Conservation (phyloP, 2,797 vertebrate genomes). For the Sternotherus odoratus region DNA sequence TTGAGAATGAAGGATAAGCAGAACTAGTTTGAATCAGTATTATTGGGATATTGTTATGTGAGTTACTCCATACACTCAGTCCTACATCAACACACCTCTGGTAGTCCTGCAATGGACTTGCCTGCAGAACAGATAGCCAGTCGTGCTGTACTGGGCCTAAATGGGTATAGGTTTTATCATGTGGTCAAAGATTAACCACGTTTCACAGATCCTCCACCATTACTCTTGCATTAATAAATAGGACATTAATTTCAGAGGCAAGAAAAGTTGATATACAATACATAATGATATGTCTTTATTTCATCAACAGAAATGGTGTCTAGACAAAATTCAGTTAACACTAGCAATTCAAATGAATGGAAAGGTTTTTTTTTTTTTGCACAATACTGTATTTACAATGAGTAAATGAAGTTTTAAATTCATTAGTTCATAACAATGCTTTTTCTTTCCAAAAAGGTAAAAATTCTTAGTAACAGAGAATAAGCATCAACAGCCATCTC, state of each 20-base stretch:
- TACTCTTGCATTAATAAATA: accelerated
- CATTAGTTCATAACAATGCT: conserved; percentile 95
- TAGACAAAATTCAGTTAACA: conserved; percentile 99
- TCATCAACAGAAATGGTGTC: conserved; percentile 99
- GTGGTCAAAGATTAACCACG: not conserved
- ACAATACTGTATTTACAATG: conserved; percentile 99
- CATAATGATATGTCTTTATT: conserved; percentile 99
- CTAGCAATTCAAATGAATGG: conserved; percentile 98
- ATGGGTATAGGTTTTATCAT: not conserved
- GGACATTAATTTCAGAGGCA: conserved; percentile 24
- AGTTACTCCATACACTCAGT: not conserved
- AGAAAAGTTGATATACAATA: conserved; percentile 81
- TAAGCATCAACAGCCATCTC: conserved; percentile 98
- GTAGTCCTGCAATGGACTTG: conserved; percentile 9
- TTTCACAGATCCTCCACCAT: not conserved
- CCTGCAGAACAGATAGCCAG: conserved; percentile 18
- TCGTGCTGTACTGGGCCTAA: not conserved
- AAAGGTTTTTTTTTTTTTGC: conserved; percentile 86
- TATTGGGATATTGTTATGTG: not conserved
- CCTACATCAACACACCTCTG: not conserved
- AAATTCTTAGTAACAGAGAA: conserved; percentile 98
- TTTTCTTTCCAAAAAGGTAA: conserved; percentile 88
- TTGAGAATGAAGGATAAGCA: conserved; percentile 17
- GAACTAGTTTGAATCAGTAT: conserved; percentile 31
- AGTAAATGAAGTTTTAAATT: conserved; percentile 94